A percentile compares a stretch with the other conserved stretches of the same genome.
phyloP scores from a whole-genome alignment of 2,113 vertebrate genomes.

The Equus quagga region DNA sequence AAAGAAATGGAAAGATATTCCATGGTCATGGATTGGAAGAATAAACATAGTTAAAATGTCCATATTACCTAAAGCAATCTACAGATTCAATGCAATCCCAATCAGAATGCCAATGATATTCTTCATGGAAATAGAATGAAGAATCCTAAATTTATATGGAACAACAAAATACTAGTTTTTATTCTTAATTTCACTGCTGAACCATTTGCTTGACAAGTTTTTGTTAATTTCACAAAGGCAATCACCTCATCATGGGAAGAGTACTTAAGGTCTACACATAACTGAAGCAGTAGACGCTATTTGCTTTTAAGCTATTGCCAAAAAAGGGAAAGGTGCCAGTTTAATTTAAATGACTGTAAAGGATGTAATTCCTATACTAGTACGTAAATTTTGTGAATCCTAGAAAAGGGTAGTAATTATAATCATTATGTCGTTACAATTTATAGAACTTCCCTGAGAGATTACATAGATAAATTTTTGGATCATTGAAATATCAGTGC shows the following conservation, averaged over 20 bases:
- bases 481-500: neutral
- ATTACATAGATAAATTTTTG: neutral
- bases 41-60: too few relatives aligned
- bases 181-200: conserved; percentile 23
- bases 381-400: conserved; percentile 54
- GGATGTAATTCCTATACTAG: neutral
- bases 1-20: too few relatives aligned
- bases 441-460: neutral
- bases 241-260: conserved; percentile 6
- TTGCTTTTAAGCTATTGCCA: neutral
- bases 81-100: too few relatives aligned
- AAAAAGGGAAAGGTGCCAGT: neutral
- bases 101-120: too few relatives aligned
- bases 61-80: too few relatives aligned
- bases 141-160: too few relatives aligned
- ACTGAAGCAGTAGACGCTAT: conserved; percentile 23
- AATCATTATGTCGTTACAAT: neutral
- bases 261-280: neutral
- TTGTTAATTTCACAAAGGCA: conserved; percentile 54
- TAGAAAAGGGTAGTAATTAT: neutral
- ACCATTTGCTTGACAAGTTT: conserved; percentile 49
- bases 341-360: neutral
- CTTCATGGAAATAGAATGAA: too few relatives aligned
- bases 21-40: too few relatives aligned
- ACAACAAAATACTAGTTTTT: neutral